Evolutionary conservation across 2,113 vertebrate genomes (phyloP), one percentile per base, ranked within the genome.

Genomic region (Morone saxatilis): DNA sequence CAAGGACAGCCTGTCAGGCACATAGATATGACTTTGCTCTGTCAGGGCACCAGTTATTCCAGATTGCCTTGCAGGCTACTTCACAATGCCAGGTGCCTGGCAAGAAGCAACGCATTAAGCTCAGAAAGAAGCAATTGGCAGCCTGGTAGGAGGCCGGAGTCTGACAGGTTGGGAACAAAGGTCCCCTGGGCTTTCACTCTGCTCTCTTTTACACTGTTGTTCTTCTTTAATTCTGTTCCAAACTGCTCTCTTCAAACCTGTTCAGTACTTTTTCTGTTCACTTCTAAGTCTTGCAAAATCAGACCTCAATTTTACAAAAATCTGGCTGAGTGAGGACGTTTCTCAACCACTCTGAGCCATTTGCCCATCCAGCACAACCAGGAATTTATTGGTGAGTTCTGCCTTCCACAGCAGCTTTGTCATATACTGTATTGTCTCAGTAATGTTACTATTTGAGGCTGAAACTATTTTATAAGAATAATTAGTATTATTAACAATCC

Each of bases 1-100:
- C 20, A 59, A 61, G 36, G 45, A 51, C 43, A 31, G 36, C 41
- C 56, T 74, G 69, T 57, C 82, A 57, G 66, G n/a, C 76, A 70
- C 65, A 40, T 19, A 40, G 53, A 60, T 43, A 41, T 40, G 66
- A 47, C 70, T 80, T 36, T 62, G 38, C 47, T 47, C 69, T 74
- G 59, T 66, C 80, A 60, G 50, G 48, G 71, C 65, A 36, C 20
- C 43, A 60, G 59, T 56, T 74, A 59, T 16, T 66, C 10, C 70
- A 71, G 59, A 80, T 12, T 67, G 41, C 66, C 72, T 60, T 48
- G 47, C 57, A 71, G 77, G 40, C 61, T 20, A 36, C 43, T 50
- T 54, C 43, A 48, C 51, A 48, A 13, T 50, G 60, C 59, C 67
- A 66, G 67, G 50, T 76, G 57, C 72, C 47, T 57, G 25, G 19